Evolutionary conservation across 2,113 vertebrate species (phyloP), one percentile per base, ranked within the genome.

Genomic region (Glaucidium brasilianum): DNA sequence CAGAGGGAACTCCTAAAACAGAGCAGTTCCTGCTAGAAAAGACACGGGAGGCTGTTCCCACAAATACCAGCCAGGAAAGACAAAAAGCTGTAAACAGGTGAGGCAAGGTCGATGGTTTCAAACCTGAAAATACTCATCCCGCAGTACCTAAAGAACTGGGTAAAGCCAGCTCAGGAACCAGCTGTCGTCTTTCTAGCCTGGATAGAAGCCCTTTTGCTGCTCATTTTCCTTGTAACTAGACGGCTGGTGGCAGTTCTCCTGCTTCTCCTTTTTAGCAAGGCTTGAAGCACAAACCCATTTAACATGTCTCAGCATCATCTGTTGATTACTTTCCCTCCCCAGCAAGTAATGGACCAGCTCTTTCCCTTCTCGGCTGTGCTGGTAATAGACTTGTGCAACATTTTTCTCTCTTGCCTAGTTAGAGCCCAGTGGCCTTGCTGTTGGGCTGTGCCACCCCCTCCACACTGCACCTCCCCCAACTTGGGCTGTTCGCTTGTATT

Each of bases 1-100:
- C 25, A 49, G 18, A 0, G 11, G 83, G 37, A 15, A 5, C 17
- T 25, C 30, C n/a, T 12, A 0, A 14, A 37, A 5, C 0, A 37
- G 30, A 21, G n/a, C 58, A 52, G 13, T 19, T 81, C 11, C 47
- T 67, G 59, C 53, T 43, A 15, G 79, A 13, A 26, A 26, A 19
- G 14, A 13, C 5, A 10, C 0, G 1, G 23, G 9, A 18, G 35
- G 47, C 64, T 73, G 22, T 13, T 47, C 53, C 53, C 47, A 50
- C 34, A n/a, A 30, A 15, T 2, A 58, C 21, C 0, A 3, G 21
- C 29, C 22, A 58, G 50, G 62, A 43, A 71, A 14, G 39, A 23
- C 34, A 73, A 45, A 53, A 17, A 43, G n/a, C 55, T 58, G 60
- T 18, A 2, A 25, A 3, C 29, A 63, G 53, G 35, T 5, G 35